Percentiles rank a stretch among this genome's conserved stretches.
phyloP scores from a whole-genome alignment of 53 echinoderm and acorn worm genomes.

The Astropecten irregularis region DNA sequence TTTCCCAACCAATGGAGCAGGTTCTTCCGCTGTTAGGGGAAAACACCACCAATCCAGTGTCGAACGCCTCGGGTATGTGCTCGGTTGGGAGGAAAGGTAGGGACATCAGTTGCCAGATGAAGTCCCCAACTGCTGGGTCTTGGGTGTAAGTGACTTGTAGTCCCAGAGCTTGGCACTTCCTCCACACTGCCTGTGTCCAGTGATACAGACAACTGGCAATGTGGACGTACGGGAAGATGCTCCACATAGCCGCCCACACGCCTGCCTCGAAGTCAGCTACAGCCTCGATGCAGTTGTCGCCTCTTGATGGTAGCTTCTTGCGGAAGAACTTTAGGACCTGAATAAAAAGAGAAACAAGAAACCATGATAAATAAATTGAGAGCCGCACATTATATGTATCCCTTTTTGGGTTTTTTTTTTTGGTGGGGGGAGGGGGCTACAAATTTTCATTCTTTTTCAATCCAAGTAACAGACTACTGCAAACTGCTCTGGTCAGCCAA shows the following conservation, averaged over 20 bases:
- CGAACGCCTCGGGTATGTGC: constrained; percentile 25
- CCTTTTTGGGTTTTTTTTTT: too few relatives aligned
- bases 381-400: too few relatives aligned
- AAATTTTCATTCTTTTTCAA: too few relatives aligned
- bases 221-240: constrained; percentile 8
- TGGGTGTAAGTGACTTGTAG: background rate
- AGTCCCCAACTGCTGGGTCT: background rate
- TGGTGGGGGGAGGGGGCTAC: too few relatives aligned
- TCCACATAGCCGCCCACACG: constrained; percentile 50
- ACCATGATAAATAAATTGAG: too few relatives aligned
- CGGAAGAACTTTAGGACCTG: constrained; percentile 2
- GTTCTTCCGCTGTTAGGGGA: too few relatives aligned
- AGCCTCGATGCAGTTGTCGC: background rate
- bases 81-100: constrained; percentile 53
- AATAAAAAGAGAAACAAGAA: too few relatives aligned
- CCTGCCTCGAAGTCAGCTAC: constrained; percentile 60
- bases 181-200: constrained; percentile 61
- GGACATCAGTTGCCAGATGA: constrained; percentile 41
- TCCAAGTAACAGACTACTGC: too few relatives aligned
- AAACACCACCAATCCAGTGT: too few relatives aligned
- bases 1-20: too few relatives aligned
- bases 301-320: background rate
- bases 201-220: constrained; percentile 50
- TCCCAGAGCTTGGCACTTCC: constrained; percentile 46
- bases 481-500: too few relatives aligned